Base-by-base conservation (phyloP, 2,888 invertebrate species). In the Acanthococcus lagerstroemiae region DNA sequence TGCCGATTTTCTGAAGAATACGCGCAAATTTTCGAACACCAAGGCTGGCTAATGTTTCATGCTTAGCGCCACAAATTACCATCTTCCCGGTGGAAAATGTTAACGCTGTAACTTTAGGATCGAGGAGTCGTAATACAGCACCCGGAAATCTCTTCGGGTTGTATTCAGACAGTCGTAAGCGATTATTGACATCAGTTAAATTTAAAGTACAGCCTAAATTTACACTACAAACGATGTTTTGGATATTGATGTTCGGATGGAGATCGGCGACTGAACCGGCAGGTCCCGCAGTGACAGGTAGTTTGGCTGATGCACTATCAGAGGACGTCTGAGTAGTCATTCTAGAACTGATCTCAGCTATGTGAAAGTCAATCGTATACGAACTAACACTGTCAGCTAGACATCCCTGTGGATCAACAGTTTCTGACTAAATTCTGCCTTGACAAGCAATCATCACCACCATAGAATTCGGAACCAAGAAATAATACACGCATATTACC, bases 81-180 rank as follows among this genome's bases (percentile, higher is more conserved):
- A 90, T 81, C 79, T 90, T 90, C 0, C 90, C 90, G 6, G 89
- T 88, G 71, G 83, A 83, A 74, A 90, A 90, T 44, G 87, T 84
- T 21, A 87, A 74, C 9, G 87, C 86, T 3, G 87, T 87, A 25
- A 85, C 84, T 71, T 87, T 80, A 0, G 90, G 90, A 69, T 86
- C 87, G 60, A 87, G 78, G 74, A 90, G 85, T 73, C 88, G 82
- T 89, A 90, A 90, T 0, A 90, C 84, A 17, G 90, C 83, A 12
- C 90, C 90, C 73, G 87, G 86, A 74, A 90, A 90, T 70, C 89
- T 79, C 5, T 85, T 82, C 7, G 90, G 90, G 73, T 88, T 88
- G 72, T 89, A 90, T 76, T 90, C 90, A 0, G 90, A 87, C 76
- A 87, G 89, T 69, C 90, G 80, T 3, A 90, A 89, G 60, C 86